Percentiles rank a stretch among this genome's conserved stretches.
Conservation (phyloP, 2,888 invertebrate species). For the Trissoscelio sp. region DNA sequence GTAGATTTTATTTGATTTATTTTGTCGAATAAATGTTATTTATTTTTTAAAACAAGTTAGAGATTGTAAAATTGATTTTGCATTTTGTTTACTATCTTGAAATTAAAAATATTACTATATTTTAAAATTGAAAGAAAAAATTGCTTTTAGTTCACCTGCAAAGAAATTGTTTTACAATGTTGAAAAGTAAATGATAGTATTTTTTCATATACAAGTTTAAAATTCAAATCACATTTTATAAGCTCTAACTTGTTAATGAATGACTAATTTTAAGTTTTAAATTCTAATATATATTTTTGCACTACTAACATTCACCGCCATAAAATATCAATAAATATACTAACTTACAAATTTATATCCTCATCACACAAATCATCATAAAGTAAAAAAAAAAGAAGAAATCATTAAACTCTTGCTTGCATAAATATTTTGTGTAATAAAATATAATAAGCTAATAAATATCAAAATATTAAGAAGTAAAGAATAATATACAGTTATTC, state of each 20-base stretch:
- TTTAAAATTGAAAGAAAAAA: no score
- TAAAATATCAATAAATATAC: slow-evolving; percentile 32
- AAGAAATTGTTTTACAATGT: no score
- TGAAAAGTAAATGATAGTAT: no score
- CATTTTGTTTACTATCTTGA: neutral
- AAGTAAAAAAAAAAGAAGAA: neutral
- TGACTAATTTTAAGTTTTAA: slow-evolving; percentile 15
- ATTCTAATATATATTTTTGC: slow-evolving; percentile 41
- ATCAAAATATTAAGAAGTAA: slow-evolving; percentile 32
- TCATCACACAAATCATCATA: slow-evolving; percentile 28
- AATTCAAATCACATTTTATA: neutral
- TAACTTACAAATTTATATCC: slow-evolving; percentile 18
- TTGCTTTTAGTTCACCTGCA: no score
- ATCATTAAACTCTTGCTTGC: slow-evolving; percentile 34
- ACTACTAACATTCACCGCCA: slow-evolving; percentile 39
- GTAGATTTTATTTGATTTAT: neutral
- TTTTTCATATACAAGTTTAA: no score
- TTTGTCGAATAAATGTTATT: neutral
- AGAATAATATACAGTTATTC: slow-evolving; percentile 7
- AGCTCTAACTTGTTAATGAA: neutral
- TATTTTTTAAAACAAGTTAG: slow-evolving; percentile 14
- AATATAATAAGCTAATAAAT: slow-evolving; percentile 37
- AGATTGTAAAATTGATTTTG: neutral
- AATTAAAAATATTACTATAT: no score
- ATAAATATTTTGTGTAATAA: slow-evolving; percentile 46